Percentiles rank a stretch among this genome's conserved stretches.
These are phyloP conservation scores for Chaetorhynchus papuensis DNA, from an alignment of 2,113 vertebrate genomes.

Conservation along the genomic window DNA sequence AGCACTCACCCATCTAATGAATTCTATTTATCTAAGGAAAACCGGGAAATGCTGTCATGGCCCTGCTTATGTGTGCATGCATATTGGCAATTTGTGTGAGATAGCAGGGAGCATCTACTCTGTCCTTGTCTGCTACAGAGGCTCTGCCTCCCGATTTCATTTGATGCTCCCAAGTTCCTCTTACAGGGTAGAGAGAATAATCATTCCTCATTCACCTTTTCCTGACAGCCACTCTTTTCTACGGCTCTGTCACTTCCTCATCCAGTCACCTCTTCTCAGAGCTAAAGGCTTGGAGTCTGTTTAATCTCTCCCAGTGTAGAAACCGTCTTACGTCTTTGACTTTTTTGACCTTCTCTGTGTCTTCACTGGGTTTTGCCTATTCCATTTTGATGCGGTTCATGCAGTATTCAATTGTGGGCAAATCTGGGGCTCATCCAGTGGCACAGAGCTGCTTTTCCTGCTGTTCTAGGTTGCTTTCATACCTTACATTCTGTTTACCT, in stretches of 20 bases:
- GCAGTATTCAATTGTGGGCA: not conserved
- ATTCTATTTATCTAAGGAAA: not conserved
- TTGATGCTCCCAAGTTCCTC: not conserved
- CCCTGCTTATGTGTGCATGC: not conserved
- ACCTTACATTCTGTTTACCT: constrained; percentile 41
- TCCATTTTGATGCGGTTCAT: not conserved
- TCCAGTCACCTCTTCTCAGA: not conserved
- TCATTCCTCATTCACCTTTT: not conserved
- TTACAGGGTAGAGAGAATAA: not conserved
- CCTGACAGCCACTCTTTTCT: not conserved
- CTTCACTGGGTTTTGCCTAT: not conserved
- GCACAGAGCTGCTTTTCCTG: not conserved
- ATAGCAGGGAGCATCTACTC: not conserved
- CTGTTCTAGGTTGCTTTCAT: not conserved
- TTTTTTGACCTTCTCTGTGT: not conserved
- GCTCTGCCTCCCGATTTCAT: not conserved
- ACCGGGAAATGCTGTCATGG: not conserved
- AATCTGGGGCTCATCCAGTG: not conserved
- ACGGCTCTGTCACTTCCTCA: not conserved
- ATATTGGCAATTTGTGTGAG: not conserved
- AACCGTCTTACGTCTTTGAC: not conserved
- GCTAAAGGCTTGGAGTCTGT: not conserved
- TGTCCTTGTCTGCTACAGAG: not conserved
- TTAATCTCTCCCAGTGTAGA: not conserved
- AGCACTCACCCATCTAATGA: not conserved